Percentiles rank a stretch among this genome's conserved stretches.
These are phyloP conservation scores for Halcyon malimbica DNA, from an alignment of 2,113 vertebrate genomes.

Conservation along the genomic window DNA sequence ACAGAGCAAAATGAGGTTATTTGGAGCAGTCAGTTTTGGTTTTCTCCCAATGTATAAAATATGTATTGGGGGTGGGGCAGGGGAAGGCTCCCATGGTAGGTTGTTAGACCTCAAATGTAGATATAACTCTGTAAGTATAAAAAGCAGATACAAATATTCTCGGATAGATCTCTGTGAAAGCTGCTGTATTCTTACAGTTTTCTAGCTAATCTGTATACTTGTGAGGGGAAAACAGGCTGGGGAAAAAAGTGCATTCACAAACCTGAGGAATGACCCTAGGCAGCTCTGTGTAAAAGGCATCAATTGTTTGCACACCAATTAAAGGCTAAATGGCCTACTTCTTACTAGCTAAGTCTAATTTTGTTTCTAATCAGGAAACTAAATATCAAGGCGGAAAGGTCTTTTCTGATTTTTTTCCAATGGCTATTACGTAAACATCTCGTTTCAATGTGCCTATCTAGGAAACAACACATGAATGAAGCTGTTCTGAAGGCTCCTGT, in stretches of 20 bases:
- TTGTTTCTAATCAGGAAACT: constrained; percentile 23
- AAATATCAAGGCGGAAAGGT: neutral
- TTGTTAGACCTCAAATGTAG: neutral
- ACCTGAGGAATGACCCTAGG: constrained; percentile 1
- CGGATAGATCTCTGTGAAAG: neutral
- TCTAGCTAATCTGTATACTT: neutral
- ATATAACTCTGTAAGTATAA: neutral
- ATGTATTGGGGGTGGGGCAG: neutral
- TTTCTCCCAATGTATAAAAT: neutral
- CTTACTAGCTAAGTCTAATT: constrained; percentile 17
- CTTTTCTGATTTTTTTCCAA: neutral
- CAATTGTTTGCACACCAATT: constrained; percentile 35
- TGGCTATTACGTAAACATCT: neutral
- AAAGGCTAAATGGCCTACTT: neutral
- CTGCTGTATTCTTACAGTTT: neutral
- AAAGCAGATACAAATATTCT: neutral
- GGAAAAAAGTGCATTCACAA: neutral
- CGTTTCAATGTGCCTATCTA: neutral
- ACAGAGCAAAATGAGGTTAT: neutral
- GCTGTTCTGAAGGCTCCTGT: neutral
- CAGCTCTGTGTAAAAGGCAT: constrained; percentile 9
- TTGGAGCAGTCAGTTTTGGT: neutral
- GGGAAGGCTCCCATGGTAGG: neutral
- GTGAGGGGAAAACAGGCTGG: neutral
- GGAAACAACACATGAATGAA: neutral